These are phyloP conservation scores for Caenorhabditis uteleia DNA, from an alignment of 2,888 invertebrate species.

Conservation along the genomic window DNA sequence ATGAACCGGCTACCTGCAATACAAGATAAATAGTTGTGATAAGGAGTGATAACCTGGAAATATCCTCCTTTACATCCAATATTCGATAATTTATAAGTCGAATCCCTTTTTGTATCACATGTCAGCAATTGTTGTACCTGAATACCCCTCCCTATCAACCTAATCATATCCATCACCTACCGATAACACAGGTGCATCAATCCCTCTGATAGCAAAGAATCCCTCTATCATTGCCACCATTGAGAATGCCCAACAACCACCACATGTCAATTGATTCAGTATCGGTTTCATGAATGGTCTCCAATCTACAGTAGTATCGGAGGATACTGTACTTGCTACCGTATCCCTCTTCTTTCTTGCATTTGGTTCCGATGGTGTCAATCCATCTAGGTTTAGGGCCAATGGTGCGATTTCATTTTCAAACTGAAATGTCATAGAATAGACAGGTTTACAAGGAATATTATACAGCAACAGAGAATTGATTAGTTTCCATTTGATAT, in stretches of 20 bases:
- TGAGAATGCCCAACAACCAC: constrained; percentile 90
- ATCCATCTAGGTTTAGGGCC: constrained; percentile 4
- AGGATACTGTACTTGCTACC: neutral
- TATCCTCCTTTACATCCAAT: constrained; percentile 85
- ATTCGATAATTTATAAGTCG: constrained; percentile 68
- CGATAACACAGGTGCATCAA: constrained; percentile 12
- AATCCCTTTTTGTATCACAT: constrained; percentile 32
- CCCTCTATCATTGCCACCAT: constrained; percentile 44
- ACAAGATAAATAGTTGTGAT: constrained; percentile 33
- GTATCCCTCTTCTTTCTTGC: constrained; percentile 9
- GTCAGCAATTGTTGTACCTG: constrained; percentile 44
- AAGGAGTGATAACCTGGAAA: constrained; percentile 71
- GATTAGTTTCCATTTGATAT: constrained; percentile 33
- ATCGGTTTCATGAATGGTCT: constrained; percentile 77
- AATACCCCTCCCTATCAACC: neutral
- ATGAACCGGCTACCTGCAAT: constrained; percentile 71
- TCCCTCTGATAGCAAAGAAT: constrained; percentile 23
- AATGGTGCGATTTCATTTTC: constrained; percentile 36
- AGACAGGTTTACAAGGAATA: neutral
- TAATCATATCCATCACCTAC: constrained; percentile 1
- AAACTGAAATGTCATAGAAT: constrained; percentile 10
- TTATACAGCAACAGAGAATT: constrained; percentile 34
- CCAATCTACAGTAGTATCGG: constrained; percentile 77
- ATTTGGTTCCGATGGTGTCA: constrained; percentile 2
- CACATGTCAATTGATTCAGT: constrained; percentile 78